A percentile compares a stretch with the other conserved stretches of the same genome.
phyloP scores from a whole-genome alignment of 2,797 vertebrate species.

The Lepilemur septentrionalis region DNA sequence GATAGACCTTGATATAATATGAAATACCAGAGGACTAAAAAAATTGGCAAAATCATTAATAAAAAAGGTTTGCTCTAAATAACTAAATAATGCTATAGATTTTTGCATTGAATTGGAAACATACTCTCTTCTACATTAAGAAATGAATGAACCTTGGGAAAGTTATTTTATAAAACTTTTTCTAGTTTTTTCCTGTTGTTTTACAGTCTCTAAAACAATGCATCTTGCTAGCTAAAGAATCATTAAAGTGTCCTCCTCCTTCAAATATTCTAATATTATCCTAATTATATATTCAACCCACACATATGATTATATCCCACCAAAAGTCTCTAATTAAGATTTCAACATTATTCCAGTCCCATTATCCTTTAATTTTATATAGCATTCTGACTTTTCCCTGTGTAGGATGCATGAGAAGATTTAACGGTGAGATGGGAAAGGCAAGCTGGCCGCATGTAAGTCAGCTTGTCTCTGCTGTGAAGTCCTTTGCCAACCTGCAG shows the following conservation, averaged over 20 bases:
- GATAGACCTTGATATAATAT: background rate
- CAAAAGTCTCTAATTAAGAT: slow-evolving; percentile 2
- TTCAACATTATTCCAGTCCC: background rate
- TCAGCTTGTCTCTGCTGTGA: background rate
- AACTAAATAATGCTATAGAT: background rate
- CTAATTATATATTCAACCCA: background rate
- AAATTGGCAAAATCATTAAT: background rate
- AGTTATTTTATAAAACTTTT: background rate
- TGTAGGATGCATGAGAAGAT: background rate
- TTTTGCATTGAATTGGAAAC: background rate
- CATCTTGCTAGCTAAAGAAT: background rate
- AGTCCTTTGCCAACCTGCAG: background rate
- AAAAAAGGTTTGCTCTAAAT: background rate
- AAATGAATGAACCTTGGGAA: background rate
- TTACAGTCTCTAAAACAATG: background rate
- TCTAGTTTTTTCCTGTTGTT: background rate
- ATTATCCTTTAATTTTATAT: slow-evolving; percentile 4
- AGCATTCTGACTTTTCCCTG: background rate
- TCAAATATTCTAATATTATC: background rate
- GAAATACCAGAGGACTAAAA: background rate
- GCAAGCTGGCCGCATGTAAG: background rate
- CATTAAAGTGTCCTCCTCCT: background rate
- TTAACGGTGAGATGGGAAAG: background rate
- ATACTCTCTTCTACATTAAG: background rate
- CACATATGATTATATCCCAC: background rate